Evolutionary conservation across 1,140 invertebrate species (phyloP).

Genomic region (Druon quercuslanigerum): DNA sequence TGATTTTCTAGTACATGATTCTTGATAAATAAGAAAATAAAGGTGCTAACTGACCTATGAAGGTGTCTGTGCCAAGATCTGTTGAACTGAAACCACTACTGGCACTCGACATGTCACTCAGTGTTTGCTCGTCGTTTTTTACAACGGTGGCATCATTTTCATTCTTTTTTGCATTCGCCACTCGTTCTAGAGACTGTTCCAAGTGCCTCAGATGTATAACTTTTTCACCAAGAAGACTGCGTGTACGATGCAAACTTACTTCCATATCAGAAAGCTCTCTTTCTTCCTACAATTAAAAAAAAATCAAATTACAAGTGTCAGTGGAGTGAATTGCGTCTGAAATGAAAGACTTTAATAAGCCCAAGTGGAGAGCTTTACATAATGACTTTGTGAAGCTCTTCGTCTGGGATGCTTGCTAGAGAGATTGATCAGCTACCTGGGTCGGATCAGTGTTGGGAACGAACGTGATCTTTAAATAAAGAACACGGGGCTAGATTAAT

Average conservation of each 20-base stretch:
- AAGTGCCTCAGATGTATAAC: conserved; percentile 85
- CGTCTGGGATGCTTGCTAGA: too few relatives aligned
- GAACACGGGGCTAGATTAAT: too few relatives aligned
- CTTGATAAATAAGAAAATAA: conserved; percentile 16
- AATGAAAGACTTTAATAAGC: too few relatives aligned
- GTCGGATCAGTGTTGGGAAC: too few relatives aligned
- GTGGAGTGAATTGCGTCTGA: too few relatives aligned
- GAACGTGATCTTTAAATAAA: too few relatives aligned
- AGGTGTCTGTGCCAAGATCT: conserved; percentile 79
- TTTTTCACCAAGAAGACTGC: conserved; percentile 85
- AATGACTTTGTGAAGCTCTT: too few relatives aligned
- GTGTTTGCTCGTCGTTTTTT: conserved; percentile 72
- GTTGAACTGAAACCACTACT: conserved; percentile 84
- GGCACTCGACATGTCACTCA: conserved; percentile 82
- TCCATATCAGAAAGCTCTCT: conserved; percentile 88
- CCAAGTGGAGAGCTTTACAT: too few relatives aligned
- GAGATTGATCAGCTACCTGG: too few relatives aligned
- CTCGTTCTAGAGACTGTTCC: conserved; percentile 82
- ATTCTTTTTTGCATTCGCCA: conserved; percentile 70
- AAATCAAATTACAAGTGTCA: background rate
- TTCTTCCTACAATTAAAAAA: conserved; percentile 79
- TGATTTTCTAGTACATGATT: background rate
- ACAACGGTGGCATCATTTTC: conserved; percentile 71
- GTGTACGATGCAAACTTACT: conserved; percentile 85
- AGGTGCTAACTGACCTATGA: conserved; percentile 61